These are phyloP conservation scores for Achroia grisella DNA, from an alignment of 1,140 invertebrate genomes.

Conservation along the genomic window DNA sequence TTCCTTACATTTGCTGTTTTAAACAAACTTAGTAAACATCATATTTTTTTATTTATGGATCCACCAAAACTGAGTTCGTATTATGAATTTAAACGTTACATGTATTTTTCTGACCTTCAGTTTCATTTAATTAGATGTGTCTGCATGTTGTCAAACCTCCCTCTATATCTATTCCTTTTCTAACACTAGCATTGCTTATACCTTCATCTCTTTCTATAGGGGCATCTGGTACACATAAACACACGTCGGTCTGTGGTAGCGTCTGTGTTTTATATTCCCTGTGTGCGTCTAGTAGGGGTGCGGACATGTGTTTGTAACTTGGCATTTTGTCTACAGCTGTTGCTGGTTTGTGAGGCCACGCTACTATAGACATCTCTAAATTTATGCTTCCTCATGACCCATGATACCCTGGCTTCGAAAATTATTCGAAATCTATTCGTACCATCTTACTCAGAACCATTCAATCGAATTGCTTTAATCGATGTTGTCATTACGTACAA, in stretches of 20 bases:
- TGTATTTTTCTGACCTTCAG: conserved; percentile 59
- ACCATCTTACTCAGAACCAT: too few relatives aligned
- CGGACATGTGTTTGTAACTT: conserved; percentile 51
- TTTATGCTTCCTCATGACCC: conserved; percentile 72
- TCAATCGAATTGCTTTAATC: too few relatives aligned
- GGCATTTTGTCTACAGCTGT: conserved; percentile 61
- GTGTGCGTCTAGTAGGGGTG: conserved; percentile 46
- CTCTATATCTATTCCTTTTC: conserved; percentile 39
- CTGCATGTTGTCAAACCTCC: conserved; percentile 53
- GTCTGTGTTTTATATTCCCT: conserved; percentile 32
- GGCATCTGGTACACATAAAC: conserved; percentile 72
- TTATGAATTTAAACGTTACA: conserved; percentile 3
- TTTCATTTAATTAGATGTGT: conserved; percentile 63
- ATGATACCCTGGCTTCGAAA: conserved; percentile 28
- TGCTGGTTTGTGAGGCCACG: conserved; percentile 52
- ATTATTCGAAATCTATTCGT: conserved; percentile 49
- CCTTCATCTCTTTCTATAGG: conserved; percentile 56
- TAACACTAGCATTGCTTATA: conserved; percentile 32
- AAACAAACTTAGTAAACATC: conserved; percentile 18
- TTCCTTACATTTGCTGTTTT: conserved; percentile 47
- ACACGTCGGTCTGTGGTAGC: conserved; percentile 61
- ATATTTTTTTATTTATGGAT: background rate
- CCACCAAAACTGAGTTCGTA: too few relatives aligned
- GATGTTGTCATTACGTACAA: too few relatives aligned
- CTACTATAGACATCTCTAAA: conserved; percentile 57